A percentile compares a stretch with the other conserved stretches of the same genome.
Conservation (phyloP, 2,113 vertebrate genomes). For the Meriones unguiculatus region DNA sequence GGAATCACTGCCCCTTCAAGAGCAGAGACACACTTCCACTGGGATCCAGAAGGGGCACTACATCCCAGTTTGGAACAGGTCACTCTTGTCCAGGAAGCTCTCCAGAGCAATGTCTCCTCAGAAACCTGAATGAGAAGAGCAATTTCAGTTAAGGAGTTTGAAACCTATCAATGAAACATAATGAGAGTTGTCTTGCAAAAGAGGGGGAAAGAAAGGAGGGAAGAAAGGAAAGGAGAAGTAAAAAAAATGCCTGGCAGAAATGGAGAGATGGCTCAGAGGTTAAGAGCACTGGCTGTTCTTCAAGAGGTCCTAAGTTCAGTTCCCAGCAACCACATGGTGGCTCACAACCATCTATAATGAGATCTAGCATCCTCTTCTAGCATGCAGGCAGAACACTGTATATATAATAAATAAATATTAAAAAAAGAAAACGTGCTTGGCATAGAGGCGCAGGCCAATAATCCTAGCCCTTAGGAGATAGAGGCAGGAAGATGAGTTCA, state of each 20-base stretch:
- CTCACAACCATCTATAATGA: no score
- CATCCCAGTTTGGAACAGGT: not conserved
- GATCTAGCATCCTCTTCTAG: no score
- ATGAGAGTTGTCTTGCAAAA: not conserved
- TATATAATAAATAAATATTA: no score
- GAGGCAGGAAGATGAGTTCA: not conserved
- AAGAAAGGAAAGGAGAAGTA: no score
- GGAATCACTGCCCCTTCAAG: not conserved
- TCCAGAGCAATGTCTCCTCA: not conserved
- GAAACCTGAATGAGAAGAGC: not conserved
- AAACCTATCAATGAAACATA: not conserved
- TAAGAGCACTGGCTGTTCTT: no score
- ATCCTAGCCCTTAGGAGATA: not conserved
- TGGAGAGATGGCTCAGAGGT: no score
- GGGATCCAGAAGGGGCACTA: not conserved
- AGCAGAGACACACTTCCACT: not conserved
- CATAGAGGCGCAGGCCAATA: not conserved
- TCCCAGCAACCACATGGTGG: no score
- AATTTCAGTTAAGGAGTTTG: not conserved
- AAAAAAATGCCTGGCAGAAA: not conserved
- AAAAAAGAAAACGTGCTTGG: not conserved
- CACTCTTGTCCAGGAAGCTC: not conserved
- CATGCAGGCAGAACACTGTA: no score
- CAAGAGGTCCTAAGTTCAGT: no score
- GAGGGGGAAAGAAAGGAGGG: not conserved